Conservation (phyloP, 2,888 invertebrate genomes). For the Catonia carolina region DNA sequence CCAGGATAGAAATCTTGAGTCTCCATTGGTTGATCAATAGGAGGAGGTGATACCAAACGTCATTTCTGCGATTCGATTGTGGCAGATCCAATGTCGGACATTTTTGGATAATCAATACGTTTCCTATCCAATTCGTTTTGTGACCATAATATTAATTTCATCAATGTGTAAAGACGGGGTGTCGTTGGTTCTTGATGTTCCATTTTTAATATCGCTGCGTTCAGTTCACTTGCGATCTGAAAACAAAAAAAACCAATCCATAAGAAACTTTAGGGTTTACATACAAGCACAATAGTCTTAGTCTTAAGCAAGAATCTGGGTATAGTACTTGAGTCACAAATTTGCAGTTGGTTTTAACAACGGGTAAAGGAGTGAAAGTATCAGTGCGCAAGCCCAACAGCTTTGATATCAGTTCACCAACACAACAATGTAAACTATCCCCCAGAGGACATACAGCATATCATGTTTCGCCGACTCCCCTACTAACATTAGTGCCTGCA, state of each 20-base stretch:
- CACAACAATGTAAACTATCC: no score
- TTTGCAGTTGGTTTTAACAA: no score
- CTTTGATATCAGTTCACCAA: no score
- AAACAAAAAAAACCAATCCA: conserved; percentile 6
- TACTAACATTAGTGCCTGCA: no score
- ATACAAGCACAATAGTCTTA: no score
- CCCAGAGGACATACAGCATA: no score
- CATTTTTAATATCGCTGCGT: conserved; percentile 93
- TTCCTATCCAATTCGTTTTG: conserved; percentile 92
- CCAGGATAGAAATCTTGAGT: not conserved
- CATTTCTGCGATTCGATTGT: conserved; percentile 48
- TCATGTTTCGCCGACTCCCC: no score
- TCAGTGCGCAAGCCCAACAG: no score
- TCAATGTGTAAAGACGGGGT: conserved; percentile 82
- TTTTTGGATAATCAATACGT: conserved; percentile 90
- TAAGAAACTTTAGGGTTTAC: no score
- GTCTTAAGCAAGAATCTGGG: no score
- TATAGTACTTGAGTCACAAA: no score
- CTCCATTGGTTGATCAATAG: not conserved
- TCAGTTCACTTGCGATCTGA: conserved; percentile 91
- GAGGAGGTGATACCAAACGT: conserved; percentile 14
- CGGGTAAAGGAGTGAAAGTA: no score
- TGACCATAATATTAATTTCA: conserved; percentile 92
- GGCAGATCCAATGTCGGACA: conserved; percentile 84
- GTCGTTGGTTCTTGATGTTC: conserved; percentile 87